Conservation (phyloP, 2,888 invertebrate genomes). For the Monochamus alternatus region DNA sequence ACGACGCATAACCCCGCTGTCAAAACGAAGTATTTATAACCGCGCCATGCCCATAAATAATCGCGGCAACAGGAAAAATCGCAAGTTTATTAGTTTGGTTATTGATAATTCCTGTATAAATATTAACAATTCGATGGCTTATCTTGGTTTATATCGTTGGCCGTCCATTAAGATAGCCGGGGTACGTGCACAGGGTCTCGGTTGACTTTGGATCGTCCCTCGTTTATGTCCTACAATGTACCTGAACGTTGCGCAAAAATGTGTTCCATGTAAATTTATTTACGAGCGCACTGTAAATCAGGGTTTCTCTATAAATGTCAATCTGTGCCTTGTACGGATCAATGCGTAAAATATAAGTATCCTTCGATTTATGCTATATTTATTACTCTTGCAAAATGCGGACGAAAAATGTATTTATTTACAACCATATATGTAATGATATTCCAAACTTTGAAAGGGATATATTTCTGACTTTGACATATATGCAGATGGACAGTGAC, state of each 20-base stretch:
- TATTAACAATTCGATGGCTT: slow-evolving; percentile 41
- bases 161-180: slow-evolving; percentile 27
- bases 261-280: slow-evolving; percentile 39
- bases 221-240: slow-evolving; percentile 41
- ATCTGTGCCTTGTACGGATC: slow-evolving; percentile 13
- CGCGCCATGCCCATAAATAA: slow-evolving; percentile 35
- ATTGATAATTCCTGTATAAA: slow-evolving; percentile 44
- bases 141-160: slow-evolving; percentile 31
- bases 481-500: too few species aligned
- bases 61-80: slow-evolving; percentile 31
- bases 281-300: slow-evolving; percentile 42
- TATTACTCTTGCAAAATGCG: background rate
- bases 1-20: slow-evolving; percentile 33
- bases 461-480: too few species aligned
- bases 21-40: slow-evolving; percentile 37
- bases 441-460: too few species aligned
- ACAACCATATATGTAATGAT: background rate
- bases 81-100: slow-evolving; percentile 43
- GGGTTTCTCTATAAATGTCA: slow-evolving; percentile 36
- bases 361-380: slow-evolving; percentile 5
- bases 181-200: slow-evolving; percentile 5
- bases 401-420: background rate
- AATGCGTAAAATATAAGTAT: background rate
- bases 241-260: slow-evolving; percentile 34
- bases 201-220: slow-evolving; percentile 36